Conservation (phyloP, 1,140 invertebrate species). For the Cherax quadricarinatus region DNA sequence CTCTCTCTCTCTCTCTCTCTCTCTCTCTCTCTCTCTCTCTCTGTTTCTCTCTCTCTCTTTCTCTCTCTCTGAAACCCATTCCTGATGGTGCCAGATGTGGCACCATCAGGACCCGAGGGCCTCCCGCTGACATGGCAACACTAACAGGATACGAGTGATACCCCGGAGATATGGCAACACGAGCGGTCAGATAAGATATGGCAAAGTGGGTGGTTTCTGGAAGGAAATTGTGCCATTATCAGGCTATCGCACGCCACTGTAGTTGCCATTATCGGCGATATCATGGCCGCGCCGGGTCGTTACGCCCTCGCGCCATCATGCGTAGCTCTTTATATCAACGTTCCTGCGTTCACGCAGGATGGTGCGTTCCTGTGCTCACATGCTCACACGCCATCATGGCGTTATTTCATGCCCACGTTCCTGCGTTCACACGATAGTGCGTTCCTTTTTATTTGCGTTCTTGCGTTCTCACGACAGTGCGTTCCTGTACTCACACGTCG, state of each 20-base stretch:
- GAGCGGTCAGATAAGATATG: background rate
- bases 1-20: too few relatives aligned
- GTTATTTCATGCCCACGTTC: too few relatives aligned
- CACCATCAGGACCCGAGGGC: too few relatives aligned
- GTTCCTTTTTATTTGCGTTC: background rate
- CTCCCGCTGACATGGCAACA: background rate
- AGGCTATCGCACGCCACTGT: background rate
- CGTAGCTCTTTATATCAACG: too few relatives aligned
- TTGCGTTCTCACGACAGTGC: background rate
- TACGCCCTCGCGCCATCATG: background rate
- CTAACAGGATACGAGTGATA: background rate
- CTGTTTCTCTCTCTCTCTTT: too few relatives aligned
- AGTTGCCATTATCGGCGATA: background rate
- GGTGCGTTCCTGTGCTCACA: background rate
- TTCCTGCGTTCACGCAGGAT: too few relatives aligned
- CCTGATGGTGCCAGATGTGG: background rate
- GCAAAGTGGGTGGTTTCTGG: background rate
- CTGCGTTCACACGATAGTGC: too few relatives aligned
- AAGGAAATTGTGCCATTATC: background rate
- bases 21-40: too few relatives aligned
- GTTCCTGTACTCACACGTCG: background rate
- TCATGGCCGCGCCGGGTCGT: background rate
- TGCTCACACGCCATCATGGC: background rate
- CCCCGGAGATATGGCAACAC: background rate
- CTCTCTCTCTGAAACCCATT: background rate